Conservation (phyloP, 2,888 invertebrate genomes). For the Phanerotoma sp. region DNA sequence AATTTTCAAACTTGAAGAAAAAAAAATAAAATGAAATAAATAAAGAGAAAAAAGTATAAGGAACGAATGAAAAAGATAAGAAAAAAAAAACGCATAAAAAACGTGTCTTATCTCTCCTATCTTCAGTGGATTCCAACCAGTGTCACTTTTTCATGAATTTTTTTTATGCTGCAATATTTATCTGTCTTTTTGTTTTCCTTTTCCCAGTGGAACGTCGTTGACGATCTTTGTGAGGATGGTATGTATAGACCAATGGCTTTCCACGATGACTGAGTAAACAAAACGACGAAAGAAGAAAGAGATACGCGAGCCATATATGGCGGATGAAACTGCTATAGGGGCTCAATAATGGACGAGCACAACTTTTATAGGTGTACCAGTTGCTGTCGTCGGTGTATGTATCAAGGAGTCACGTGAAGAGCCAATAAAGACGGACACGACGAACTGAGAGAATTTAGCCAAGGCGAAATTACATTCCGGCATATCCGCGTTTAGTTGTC, state of each 20-base stretch:
- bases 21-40: too few species aligned
- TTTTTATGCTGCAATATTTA: constrained; percentile 5
- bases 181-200: constrained; percentile 9
- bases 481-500: constrained; percentile 37
- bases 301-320: constrained; percentile 14
- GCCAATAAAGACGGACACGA: constrained; percentile 45
- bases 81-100: constrained; percentile 22
- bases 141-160: constrained; percentile 9
- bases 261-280: not conserved
- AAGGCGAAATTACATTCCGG: constrained; percentile 56
- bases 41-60: too few species aligned
- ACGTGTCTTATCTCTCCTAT: constrained; percentile 23
- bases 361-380: constrained; percentile 51
- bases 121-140: constrained; percentile 11
- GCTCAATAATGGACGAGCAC: constrained; percentile 46
- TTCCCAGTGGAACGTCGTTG: constrained; percentile 13
- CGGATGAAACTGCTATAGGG: constrained; percentile 34
- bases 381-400: constrained; percentile 35
- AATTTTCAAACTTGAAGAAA: too few species aligned
- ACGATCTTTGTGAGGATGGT: constrained; percentile 15
- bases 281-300: constrained; percentile 8
- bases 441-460: constrained; percentile 43
- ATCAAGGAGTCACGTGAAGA: constrained; percentile 29
- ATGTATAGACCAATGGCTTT: constrained; percentile 11
- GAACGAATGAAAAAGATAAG: not conserved